phyloP scores from a whole-genome alignment of 2,797 vertebrate genomes.

The Bucorvus abyssinicus region DNA sequence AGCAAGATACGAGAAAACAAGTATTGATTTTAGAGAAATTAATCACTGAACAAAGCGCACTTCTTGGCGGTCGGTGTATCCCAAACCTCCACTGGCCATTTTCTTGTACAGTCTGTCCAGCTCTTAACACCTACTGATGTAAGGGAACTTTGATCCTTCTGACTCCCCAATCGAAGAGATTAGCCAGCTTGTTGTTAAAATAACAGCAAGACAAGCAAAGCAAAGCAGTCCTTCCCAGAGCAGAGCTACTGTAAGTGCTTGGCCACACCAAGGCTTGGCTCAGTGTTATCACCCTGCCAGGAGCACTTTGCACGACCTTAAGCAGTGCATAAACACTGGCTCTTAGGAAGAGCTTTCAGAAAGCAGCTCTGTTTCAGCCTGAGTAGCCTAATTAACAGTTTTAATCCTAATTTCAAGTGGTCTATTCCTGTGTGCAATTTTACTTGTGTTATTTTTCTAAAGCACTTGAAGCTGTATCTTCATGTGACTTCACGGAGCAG shows the following conservation, averaged over 20 bases:
- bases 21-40: not conserved
- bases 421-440: not conserved
- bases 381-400: not conserved
- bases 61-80: not conserved
- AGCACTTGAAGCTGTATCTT: not conserved
- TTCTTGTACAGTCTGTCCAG: not conserved
- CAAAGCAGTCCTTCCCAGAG: not conserved
- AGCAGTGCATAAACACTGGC: not conserved
- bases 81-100: not conserved
- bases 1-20: not conserved
- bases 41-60: not conserved
- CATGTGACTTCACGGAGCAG: not conserved
- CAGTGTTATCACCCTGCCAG: not conserved
- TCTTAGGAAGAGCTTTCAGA: not conserved
- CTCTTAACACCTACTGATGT: not conserved
- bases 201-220: not conserved
- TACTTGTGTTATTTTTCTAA: not conserved
- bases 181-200: not conserved
- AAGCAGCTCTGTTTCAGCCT: not conserved
- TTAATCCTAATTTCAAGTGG: not conserved
- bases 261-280: not conserved
- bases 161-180: not conserved
- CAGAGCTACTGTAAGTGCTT: not conserved
- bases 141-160: not conserved
- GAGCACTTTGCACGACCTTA: not conserved